Evolutionary conservation across 2,113 vertebrate species (phyloP).

Genomic region (Charadrius vociferus): DNA sequence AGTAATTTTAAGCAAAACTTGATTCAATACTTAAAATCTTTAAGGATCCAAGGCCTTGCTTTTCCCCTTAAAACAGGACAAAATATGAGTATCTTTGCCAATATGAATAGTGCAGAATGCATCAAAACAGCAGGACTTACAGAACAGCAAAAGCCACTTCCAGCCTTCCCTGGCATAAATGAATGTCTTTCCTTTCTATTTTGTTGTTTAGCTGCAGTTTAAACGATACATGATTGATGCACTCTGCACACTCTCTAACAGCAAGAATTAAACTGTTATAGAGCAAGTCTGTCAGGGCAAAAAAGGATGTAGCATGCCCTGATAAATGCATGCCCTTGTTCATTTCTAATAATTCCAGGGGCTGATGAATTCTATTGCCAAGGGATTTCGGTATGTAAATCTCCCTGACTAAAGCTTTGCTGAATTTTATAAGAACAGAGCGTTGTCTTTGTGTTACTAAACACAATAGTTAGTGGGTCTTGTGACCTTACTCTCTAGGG

Average conservation of each 20-base stretch:
- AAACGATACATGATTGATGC: not conserved
- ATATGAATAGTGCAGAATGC: not conserved
- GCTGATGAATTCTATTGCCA: constrained; percentile 57
- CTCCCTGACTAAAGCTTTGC: constrained; percentile 35
- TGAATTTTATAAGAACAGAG: constrained; percentile 66
- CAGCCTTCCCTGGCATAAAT: not conserved
- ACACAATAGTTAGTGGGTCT: constrained; percentile 66
- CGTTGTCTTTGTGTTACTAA: constrained; percentile 57
- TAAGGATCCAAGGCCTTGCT: not conserved
- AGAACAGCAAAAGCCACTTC: not conserved
- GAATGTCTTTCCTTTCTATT: not conserved
- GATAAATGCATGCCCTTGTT: constrained; percentile 52
- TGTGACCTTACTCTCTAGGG: constrained; percentile 53
- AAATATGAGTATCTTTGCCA: not conserved
- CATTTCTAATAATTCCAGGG: constrained; percentile 65
- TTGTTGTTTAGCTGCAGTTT: not conserved
- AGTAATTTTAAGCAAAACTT: not conserved
- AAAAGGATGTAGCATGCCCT: constrained; percentile 23
- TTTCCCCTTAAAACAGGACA: not conserved
- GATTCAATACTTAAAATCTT: not conserved
- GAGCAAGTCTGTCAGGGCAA: not conserved
- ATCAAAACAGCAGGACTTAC: not conserved
- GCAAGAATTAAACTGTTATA: constrained; percentile 28
- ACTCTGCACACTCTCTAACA: not conserved
- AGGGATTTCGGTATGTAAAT: constrained; percentile 71